Evolutionary conservation across 2,888 invertebrate genomes (phyloP).

Genomic region (Drosophila recens): DNA sequence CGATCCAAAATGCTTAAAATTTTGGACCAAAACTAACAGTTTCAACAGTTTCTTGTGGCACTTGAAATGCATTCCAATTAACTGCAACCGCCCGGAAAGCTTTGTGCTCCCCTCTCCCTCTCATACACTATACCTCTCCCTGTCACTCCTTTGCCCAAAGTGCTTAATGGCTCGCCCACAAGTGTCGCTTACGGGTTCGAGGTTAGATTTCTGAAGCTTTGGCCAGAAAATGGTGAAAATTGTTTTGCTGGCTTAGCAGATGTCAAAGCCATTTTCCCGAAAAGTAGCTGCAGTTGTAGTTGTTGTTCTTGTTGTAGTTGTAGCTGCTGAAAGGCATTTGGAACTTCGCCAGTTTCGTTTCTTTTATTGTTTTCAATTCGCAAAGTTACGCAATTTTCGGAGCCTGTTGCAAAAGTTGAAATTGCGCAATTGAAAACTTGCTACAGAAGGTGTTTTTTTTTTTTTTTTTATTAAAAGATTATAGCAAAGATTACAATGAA

Average conservation of each 20-base stretch:
- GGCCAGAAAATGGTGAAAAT: constrained; percentile 55
- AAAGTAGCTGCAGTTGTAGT: constrained; percentile 4
- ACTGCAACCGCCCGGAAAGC: constrained; percentile 40
- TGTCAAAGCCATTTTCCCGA: constrained; percentile 66
- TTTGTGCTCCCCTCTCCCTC: neutral
- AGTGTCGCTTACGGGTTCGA: constrained; percentile 66
- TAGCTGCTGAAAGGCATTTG: constrained; percentile 51
- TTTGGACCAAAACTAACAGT: constrained; percentile 41
- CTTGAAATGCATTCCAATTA: constrained; percentile 77
- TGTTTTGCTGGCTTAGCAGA: constrained; percentile 67
- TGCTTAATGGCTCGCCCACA: constrained; percentile 65
- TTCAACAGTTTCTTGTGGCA: constrained; percentile 40
- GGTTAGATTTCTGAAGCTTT: constrained; percentile 40
- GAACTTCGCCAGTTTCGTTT: constrained; percentile 55
- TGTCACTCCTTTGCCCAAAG: neutral
- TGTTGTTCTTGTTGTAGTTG: constrained; percentile 5
- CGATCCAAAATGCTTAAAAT: constrained; percentile 48
- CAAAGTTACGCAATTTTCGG: constrained; percentile 63
- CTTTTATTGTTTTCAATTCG: constrained; percentile 20
- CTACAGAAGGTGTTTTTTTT: neutral
- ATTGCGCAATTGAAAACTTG: constrained; percentile 52
- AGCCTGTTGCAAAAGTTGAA: constrained; percentile 58
- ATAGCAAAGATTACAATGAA: too few species aligned
- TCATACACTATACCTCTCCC: neutral
- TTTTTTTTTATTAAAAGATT: too few species aligned